These are phyloP conservation scores for Morinoia aosen DNA, from an alignment of 2,888 invertebrate genomes.

Conservation along the genomic window DNA sequence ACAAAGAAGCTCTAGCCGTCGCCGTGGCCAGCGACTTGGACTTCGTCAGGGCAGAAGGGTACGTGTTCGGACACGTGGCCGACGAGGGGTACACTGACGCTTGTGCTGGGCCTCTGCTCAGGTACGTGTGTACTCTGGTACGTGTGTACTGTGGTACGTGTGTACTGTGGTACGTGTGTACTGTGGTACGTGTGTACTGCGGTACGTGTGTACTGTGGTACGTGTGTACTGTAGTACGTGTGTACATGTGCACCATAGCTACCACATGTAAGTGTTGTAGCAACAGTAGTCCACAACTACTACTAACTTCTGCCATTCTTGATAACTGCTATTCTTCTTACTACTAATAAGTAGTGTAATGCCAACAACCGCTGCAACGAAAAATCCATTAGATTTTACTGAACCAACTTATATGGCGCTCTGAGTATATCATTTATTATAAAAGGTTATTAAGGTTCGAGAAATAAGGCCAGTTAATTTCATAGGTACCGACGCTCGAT, in stretches of 20 bases:
- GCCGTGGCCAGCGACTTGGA: conserved; percentile 80
- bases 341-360: too few relatives aligned
- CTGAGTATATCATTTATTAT: too few relatives aligned
- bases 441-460: too few relatives aligned
- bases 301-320: too few relatives aligned
- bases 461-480: too few relatives aligned
- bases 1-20: conserved; percentile 78
- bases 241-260: background rate
- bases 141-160: background rate
- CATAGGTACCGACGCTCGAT: conserved; percentile 77
- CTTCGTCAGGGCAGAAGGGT: conserved; percentile 85
- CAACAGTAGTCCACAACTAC: too few relatives aligned
- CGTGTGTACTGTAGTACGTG: background rate
- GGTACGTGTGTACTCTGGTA: conserved; percentile 70
- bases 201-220: background rate
- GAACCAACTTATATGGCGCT: too few relatives aligned
- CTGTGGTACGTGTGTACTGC: background rate
- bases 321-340: too few relatives aligned
- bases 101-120: conserved; percentile 80
- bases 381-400: too few relatives aligned
- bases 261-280: too few relatives aligned
- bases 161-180: background rate
- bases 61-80: conserved; percentile 83
- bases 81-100: conserved; percentile 86
- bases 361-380: too few relatives aligned